A percentile compares a stretch with the other conserved stretches of the same genome.
Evolutionary conservation across 2,888 invertebrate genomes (phyloP).

Genomic region (Heliconius cydno): DNA sequence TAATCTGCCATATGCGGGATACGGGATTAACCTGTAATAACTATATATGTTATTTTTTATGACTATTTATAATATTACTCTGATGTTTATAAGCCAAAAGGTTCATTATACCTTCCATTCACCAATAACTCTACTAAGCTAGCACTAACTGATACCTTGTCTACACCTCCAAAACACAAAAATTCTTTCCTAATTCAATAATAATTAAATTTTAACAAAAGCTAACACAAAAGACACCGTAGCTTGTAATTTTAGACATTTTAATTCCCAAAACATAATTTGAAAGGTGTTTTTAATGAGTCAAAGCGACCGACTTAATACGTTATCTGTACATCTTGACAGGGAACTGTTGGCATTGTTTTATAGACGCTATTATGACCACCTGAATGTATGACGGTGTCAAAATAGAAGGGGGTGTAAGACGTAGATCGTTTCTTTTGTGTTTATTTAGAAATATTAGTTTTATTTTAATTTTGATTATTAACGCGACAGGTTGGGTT

Average conservation of each 20-base stretch:
- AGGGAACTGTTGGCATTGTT: slow-evolving; percentile 37
- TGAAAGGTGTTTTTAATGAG: slow-evolving; percentile 34
- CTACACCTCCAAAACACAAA: neutral
- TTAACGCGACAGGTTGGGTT: too few species aligned
- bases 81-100: too few species aligned
- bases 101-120: too few species aligned
- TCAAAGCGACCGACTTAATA: slow-evolving; percentile 31
- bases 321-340: slow-evolving; percentile 45
- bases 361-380: slow-evolving; percentile 27
- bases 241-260: slow-evolving; percentile 21
- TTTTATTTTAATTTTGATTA: too few species aligned
- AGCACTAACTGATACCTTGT: too few species aligned
- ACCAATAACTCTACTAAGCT: too few species aligned
- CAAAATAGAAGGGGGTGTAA: neutral
- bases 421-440: neutral
- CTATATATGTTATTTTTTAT: too few species aligned
- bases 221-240: slow-evolving; percentile 2
- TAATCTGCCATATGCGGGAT: too few species aligned
- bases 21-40: too few species aligned
- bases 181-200: neutral
- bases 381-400: slow-evolving; percentile 1
- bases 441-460: neutral
- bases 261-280: slow-evolving; percentile 25
- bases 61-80: too few species aligned
- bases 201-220: neutral